Evolutionary conservation across 2,888 invertebrate genomes (phyloP), one percentile per base, ranked within the genome.

Genomic region (Mythimna loreyi): DNA sequence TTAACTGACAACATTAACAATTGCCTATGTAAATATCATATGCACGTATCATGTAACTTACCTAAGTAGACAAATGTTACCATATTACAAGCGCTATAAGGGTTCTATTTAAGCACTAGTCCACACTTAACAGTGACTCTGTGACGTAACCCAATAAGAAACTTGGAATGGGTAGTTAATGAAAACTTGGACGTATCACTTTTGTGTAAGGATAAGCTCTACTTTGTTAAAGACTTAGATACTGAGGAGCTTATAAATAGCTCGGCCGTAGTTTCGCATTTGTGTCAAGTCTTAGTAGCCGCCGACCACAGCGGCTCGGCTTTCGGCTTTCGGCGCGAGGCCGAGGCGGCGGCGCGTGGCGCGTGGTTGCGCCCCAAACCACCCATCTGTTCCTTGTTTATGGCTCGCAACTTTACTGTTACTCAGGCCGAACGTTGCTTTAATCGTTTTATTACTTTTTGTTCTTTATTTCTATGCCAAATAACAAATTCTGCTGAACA

Each of bases 341-440:
- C 53, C 21, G 55, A 25, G 19, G 50, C 23, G 21, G 33, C 21
- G 21, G 55, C 50, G 68, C 67, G 59, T 43, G 30, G 63, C 72
- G 75, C 72, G 65, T 55, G 71, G 73, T 69, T 66, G 60, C 78
- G 64, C 72, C 72, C 78, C 75, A 67, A 70, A 75, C 82, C 72
- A 72, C 79, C 82, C 85, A 87, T 84, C 85, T 86, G 86, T 80
- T 85, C 75, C 80, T 72, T 82, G 81, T 83, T 87, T 81, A 86
- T 84, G 77, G 67, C 82, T 72, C 70, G 36, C 73, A 81, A 86
- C 83, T 84, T 86, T 81, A 81, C 80, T 83, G 78, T 79, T 81
- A 66, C 79, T 68, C 63, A 72, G 69, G 72, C 73, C 75, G 79
- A 80, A 82, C 74, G 78, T 73, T 78, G 64, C 74, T 84, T 80